phyloP scores from a whole-genome alignment of 23 tunicate species.

The Trididemnum miniatum region DNA sequence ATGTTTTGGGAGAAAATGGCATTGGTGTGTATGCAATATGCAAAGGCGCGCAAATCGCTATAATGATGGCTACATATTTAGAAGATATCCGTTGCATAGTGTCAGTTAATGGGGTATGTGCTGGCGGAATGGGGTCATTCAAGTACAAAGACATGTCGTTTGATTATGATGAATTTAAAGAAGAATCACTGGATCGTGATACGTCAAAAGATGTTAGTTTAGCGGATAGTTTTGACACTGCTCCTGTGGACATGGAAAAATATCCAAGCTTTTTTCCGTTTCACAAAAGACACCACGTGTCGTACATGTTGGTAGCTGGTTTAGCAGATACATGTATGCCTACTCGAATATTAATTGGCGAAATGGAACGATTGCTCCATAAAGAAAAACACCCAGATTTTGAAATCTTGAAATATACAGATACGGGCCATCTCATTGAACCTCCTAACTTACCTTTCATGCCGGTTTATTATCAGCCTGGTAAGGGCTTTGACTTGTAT shows the following conservation, averaged over 20 bases:
- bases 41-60: conserved; percentile 17
- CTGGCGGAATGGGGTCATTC: neutral
- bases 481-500: neutral
- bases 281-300: conserved; percentile 26
- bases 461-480: neutral
- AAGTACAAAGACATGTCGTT: neutral
- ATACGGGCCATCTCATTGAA: conserved; percentile 60
- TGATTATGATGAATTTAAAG: neutral
- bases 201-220: neutral
- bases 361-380: conserved; percentile 24
- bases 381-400: conserved; percentile 41
- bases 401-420: conserved; percentile 43
- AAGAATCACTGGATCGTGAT: neutral
- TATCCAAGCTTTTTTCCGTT: neutral
- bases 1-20: neutral
- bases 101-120: conserved; percentile 28
- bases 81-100: conserved; percentile 31
- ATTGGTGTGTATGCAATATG: conserved; percentile 40
- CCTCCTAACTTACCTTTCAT: conserved; percentile 28
- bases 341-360: conserved; percentile 4
- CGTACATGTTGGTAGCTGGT: conserved; percentile 43
- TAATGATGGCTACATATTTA: conserved; percentile 28
- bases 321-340: conserved; percentile 23
- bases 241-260: neutral
- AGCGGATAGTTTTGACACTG: neutral